phyloP scores from a whole-genome alignment of 2,113 vertebrate genomes.

The Ia io region DNA sequence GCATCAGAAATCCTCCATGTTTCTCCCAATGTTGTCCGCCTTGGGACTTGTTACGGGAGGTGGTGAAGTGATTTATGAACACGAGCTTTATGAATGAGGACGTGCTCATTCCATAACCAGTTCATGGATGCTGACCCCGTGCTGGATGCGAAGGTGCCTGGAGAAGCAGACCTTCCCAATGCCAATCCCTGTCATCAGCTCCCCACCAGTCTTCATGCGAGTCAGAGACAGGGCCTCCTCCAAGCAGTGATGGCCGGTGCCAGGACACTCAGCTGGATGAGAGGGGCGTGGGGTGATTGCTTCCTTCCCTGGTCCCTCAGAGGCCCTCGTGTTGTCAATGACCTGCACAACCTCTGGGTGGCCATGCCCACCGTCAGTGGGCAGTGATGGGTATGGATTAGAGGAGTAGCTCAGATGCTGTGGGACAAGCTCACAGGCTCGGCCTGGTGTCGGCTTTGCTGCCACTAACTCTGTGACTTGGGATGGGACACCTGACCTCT shows the following conservation, averaged over 20 bases:
- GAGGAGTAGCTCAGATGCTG: not conserved
- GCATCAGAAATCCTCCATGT: not conserved
- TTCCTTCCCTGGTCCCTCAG: not conserved
- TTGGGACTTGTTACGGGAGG: not conserved
- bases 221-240: not conserved
- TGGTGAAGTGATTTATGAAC: not conserved
- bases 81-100: not conserved
- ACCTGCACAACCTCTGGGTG: fast-evolving
- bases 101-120: not conserved
- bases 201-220: no score
- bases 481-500: not conserved
- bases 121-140: not conserved
- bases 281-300: fast-evolving
- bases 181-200: fast-evolving
- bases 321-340: not conserved
- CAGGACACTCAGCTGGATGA: not conserved
- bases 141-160: not conserved
- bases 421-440: not conserved
- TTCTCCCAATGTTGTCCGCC: not conserved
- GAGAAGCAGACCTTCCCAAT: no score
- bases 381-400: fast-evolving
- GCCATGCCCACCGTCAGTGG: not conserved
- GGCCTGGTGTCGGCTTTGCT: not conserved
- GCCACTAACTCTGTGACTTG: fast-evolving
- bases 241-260: not conserved